Evolutionary conservation across 1,140 invertebrate species (phyloP), one percentile per base, ranked within the genome.

Genomic region (Drosophila rufa): DNA sequence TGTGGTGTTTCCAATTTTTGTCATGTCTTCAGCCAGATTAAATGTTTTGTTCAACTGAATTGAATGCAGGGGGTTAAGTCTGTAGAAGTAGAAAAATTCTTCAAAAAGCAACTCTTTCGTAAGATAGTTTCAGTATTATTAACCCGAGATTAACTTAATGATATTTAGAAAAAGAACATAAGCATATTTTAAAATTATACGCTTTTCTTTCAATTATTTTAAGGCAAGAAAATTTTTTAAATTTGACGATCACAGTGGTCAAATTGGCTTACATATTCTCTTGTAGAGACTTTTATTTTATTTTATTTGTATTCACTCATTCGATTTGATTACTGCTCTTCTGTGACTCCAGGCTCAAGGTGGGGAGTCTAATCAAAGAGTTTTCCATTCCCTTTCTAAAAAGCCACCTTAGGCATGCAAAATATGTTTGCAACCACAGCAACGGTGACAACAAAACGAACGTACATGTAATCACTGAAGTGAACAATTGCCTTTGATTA

Each of bases 401-500:
- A 15, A 50, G 9, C 7, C 48, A 48, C 17, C 59, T 22, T 12
- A 65, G 43, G 50, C 46, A 48, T n/a, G 22, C 45, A 75, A 69
- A 66, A 47, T 40, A 47, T 42, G 2, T 7, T 25, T 45, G 71
- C 59, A 60, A 71, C 79, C 66, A 57, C 66, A 81, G 43, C 51
- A 71, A 68, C 61, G 45, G 62, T 38, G 64, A 38, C 76, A 66
- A 46, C 71, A 70, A 56, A 79, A 50, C 64, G 42, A 55, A 73
- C 42, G 42, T 59, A 79, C 50, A 70, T 64, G 80, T 62, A 87
- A 89, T 82, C 71, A 82, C 71, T 85, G 79, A 82, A 84, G 71
- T 85, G 81, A 84, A 90, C 85, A 90, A 90, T 90, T 90, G 85
- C 75, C 76, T 89, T 90, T 90, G 85, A 90, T 90, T 90, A 90